Evolutionary conservation across 2,888 invertebrate species (phyloP), one percentile per base, ranked within the genome.

Genomic region (Heliconius charithonia): DNA sequence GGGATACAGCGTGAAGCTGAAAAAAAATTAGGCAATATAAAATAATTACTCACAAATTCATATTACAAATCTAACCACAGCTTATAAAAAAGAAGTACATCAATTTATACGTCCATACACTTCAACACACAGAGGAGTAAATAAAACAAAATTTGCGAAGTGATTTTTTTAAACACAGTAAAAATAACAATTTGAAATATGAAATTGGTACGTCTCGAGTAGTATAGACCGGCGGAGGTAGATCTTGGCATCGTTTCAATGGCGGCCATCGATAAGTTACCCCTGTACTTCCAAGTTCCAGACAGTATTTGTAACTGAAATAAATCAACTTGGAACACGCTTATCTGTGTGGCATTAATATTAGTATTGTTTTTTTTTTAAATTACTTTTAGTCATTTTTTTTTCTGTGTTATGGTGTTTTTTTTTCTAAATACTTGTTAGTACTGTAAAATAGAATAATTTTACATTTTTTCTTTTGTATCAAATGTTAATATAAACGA

Each of bases 191-290:
- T 59, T 62, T 59, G 13, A 25, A 32, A 62, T 62, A 73, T n/a
- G 16, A 74, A 63, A 74, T 59, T 27, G 27, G 9, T 3, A 74
- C 19, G 73, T 74, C 73, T 74, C 73, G 25, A 63, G 51, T 9
- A 29, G 73, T 74, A 41, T 27, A 63, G 13, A 13, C 72, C 32
- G 27, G 32, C 9, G 27, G 59, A 25, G 63, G 59, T 63, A 25
- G n/a, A 27, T 32, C 27, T 74, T 77, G 77, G 77, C 77, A 77
- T 12, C 32, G 63, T 72, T 77, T 77, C 71, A 77, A 65, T 65
- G 65, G 65, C 76, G 59, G 51, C n/a, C 71, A 51, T 77, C 71
- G 51, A 72, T 77, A 77, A 77, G 73, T 74, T 22, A 74, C 73
- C 41, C 62, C 73, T 1, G 67, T 41, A 41, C 19, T 63, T n/a